Conservation (phyloP, 2,113 vertebrate genomes). For the Pristiophorus japonicus region DNA sequence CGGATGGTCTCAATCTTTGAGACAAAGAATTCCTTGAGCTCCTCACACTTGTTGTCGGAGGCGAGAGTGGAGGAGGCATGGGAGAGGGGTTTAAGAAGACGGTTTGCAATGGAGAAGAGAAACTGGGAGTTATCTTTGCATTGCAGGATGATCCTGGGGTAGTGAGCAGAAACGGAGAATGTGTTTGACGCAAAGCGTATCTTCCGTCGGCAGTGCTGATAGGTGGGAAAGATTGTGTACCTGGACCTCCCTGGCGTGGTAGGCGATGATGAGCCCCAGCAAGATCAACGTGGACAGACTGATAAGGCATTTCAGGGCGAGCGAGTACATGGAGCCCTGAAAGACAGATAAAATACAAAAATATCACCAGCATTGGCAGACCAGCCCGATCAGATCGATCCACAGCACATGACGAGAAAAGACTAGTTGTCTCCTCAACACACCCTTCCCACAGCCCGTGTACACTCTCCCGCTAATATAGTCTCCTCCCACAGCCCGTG, state of each 20-base stretch:
- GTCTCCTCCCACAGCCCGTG: no score
- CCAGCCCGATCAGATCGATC: background rate
- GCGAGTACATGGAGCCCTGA: slow-evolving; percentile 73
- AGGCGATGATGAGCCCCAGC: slow-evolving; percentile 67
- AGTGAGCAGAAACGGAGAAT: background rate
- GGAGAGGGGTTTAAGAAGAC: no score
- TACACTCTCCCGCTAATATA: background rate
- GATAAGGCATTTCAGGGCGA: slow-evolving; percentile 77
- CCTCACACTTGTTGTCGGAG: no score
- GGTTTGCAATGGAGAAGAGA: no score
- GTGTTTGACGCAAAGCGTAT: background rate
- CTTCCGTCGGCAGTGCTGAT: no score
- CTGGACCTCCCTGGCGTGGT: slow-evolving; percentile 71
- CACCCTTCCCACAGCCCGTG: background rate
- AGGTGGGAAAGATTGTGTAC: slow-evolving; percentile 47
- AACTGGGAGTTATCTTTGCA: no score
- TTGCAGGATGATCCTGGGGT: no score
- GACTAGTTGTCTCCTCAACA: background rate
- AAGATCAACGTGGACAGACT: slow-evolving; percentile 69
- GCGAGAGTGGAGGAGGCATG: no score
- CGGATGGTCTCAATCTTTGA: no score
- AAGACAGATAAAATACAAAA: slow-evolving; percentile 21
- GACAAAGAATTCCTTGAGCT: no score
- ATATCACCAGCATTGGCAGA: background rate
- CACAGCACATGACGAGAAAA: background rate